These are phyloP conservation scores for Melinopterus prodromus DNA, from an alignment of 2,888 invertebrate genomes.

Conservation along the genomic window DNA sequence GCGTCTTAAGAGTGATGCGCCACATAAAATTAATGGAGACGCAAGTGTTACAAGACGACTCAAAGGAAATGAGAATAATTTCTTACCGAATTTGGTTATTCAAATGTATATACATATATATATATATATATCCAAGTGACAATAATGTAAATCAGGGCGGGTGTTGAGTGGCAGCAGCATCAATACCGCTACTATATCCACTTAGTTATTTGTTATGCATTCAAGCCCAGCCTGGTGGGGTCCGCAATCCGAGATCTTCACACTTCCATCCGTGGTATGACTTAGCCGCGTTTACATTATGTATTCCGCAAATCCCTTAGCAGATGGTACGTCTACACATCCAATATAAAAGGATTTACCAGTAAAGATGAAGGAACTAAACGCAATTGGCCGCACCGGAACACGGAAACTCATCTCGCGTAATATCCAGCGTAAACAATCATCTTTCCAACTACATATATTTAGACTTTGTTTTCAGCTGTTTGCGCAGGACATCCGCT, in stretches of 20 bases:
- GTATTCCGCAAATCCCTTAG: conserved; percentile 56
- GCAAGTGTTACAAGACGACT: not conserved
- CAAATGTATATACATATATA: conserved; percentile 25
- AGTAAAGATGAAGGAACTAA: conserved; percentile 43
- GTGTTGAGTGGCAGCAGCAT: conserved; percentile 53
- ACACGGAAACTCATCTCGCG: not conserved
- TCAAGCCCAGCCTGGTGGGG: conserved; percentile 56
- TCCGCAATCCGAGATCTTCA: conserved; percentile 50
- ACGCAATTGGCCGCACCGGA: conserved; percentile 30
- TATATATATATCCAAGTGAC: conserved; percentile 37
- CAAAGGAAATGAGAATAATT: conserved; percentile 31
- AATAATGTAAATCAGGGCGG: conserved; percentile 51
- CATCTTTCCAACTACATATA: not conserved
- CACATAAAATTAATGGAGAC: not conserved
- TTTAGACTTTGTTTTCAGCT: not conserved
- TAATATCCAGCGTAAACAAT: not conserved
- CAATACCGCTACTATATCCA: conserved; percentile 55
- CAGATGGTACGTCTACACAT: conserved; percentile 52
- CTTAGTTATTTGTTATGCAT: conserved; percentile 60
- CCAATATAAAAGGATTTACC: conserved; percentile 48
- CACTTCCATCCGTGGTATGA: conserved; percentile 51
- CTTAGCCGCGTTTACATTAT: conserved; percentile 56
- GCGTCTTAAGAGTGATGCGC: not conserved
- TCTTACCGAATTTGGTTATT: conserved; percentile 38
- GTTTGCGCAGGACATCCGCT: not conserved